phyloP scores from a whole-genome alignment of 2,113 vertebrate genomes.

The Syngnathoides biaculeatus region DNA sequence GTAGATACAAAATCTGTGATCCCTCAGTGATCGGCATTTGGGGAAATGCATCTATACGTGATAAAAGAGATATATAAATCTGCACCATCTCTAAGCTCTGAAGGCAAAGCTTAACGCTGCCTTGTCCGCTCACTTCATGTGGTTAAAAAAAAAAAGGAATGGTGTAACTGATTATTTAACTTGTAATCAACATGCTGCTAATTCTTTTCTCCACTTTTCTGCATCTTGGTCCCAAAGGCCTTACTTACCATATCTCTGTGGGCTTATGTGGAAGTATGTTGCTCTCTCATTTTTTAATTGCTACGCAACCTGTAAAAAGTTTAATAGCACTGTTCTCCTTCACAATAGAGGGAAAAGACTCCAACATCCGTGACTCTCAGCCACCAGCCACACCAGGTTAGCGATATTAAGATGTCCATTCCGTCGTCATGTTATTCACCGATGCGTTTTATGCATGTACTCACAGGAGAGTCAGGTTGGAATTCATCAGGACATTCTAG shows the following conservation, averaged over 20 bases:
- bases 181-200: background rate
- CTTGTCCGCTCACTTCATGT: background rate
- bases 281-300: constrained; percentile 7
- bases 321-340: constrained; percentile 20
- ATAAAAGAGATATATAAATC: background rate
- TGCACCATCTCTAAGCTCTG: background rate
- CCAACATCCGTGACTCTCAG: constrained; percentile 31
- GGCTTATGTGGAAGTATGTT: constrained; percentile 92
- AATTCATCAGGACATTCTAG: constrained; percentile 4
- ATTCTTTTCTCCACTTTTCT: constrained; percentile 35
- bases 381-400: constrained; percentile 16
- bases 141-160: background rate
- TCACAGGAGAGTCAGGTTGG: constrained; percentile 16
- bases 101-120: background rate
- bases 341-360: constrained; percentile 52
- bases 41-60: background rate
- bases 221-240: constrained; percentile 81
- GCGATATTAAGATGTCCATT: background rate
- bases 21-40: background rate
- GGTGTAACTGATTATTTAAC: background rate
- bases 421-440: no score
- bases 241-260: constrained; percentile 95
- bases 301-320: background rate
- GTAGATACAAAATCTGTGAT: constrained; percentile 58
- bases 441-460: background rate